phyloP scores from a whole-genome alignment of 2,888 invertebrate genomes.

The Oligia strigilis region DNA sequence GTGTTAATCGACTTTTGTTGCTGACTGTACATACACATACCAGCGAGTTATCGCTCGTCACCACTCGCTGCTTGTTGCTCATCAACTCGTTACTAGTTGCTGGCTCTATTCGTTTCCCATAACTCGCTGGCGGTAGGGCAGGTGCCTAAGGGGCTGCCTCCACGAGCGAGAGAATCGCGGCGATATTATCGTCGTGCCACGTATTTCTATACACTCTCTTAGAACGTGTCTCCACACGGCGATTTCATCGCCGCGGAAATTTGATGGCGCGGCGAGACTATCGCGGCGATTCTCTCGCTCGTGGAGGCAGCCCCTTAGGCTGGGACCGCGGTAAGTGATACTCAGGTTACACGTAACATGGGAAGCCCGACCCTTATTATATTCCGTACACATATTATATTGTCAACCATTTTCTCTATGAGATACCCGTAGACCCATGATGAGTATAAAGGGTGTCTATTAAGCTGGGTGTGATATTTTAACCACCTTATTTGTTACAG shows the following conservation, averaged over 20 bases:
- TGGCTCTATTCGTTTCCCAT: not conserved
- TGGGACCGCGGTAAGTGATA: constrained; percentile 40
- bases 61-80: not conserved
- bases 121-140: not conserved
- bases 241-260: too few relatives aligned
- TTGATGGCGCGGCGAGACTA: too few relatives aligned
- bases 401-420: constrained; percentile 59
- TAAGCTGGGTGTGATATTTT: constrained; percentile 43
- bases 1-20: too few relatives aligned
- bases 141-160: too few relatives aligned
- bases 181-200: too few relatives aligned
- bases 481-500: constrained; percentile 44
- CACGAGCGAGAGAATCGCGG: too few relatives aligned
- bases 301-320: too few relatives aligned
- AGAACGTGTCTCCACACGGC: too few relatives aligned
- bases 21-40: too few relatives aligned
- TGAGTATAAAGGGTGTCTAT: constrained; percentile 41
- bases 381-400: constrained; percentile 57
- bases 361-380: constrained; percentile 53
- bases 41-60: not conserved
- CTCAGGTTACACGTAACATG: constrained; percentile 45
- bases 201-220: too few relatives aligned
- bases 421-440: constrained; percentile 25
- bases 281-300: too few relatives aligned
- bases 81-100: not conserved